Evolutionary conservation across 2,888 invertebrate genomes (phyloP).

Genomic region (Sarcophaga rosellei): DNA sequence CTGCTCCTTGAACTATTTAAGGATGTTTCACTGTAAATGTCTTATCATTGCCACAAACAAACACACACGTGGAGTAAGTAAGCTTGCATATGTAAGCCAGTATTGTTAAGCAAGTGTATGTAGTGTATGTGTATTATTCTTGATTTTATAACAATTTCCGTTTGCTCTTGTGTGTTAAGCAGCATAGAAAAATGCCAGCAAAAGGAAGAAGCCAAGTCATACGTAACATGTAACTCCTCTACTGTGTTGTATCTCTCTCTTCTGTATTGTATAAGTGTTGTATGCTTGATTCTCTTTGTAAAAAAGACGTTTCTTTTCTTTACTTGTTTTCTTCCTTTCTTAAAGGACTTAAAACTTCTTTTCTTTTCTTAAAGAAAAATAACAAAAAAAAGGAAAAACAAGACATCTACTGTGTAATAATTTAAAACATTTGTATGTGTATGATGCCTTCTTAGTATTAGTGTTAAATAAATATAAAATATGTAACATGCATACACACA

Average conservation of each 20-base stretch:
- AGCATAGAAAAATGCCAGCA: background rate
- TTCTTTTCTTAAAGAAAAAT: background rate
- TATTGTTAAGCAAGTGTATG: background rate
- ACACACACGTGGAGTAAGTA: no score
- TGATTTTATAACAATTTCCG: constrained; percentile 28
- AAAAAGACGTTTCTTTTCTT: constrained; percentile 9
- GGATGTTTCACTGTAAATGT: background rate
- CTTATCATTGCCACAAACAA: no score
- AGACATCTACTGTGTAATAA: constrained; percentile 29
- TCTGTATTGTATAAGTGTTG: constrained; percentile 39
- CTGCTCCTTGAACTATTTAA: background rate
- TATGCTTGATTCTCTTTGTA: constrained; percentile 24
- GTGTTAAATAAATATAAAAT: constrained; percentile 32
- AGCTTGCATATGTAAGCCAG: no score
- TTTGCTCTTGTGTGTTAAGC: constrained; percentile 2
- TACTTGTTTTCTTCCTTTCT: constrained; percentile 15
- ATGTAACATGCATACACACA: no score
- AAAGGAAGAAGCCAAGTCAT: constrained; percentile 14
- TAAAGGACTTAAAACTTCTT: no score
- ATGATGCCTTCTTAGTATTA: constrained; percentile 53
- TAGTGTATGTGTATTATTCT: background rate
- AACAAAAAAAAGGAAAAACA: background rate
- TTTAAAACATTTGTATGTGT: constrained; percentile 46
- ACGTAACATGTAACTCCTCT: no score
- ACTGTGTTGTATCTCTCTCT: background rate